phyloP scores from a whole-genome alignment of 2,113 vertebrate genomes.

The Azemiops feae region DNA sequence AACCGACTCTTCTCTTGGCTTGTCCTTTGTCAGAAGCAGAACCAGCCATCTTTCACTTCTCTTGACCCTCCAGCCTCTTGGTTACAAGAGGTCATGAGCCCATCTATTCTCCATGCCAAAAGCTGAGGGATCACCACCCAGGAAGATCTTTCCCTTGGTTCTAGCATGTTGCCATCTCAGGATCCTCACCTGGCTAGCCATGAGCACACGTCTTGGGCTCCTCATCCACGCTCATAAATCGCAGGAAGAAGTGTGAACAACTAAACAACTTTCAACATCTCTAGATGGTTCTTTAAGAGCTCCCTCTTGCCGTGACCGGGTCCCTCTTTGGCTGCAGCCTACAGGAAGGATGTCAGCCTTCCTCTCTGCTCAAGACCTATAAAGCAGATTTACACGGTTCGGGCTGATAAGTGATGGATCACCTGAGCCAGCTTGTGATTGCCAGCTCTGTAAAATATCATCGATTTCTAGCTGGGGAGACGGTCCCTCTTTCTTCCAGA shows the following conservation, averaged over 20 bases:
- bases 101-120: not conserved
- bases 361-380: not conserved
- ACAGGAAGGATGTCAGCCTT: not conserved
- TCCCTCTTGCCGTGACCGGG: no score
- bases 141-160: not conserved
- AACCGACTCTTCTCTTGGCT: not conserved
- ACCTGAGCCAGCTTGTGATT: not conserved
- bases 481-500: not conserved
- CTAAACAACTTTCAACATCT: not conserved
- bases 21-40: no score
- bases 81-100: not conserved
- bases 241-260: not conserved
- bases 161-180: not conserved
- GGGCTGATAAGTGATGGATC: not conserved
- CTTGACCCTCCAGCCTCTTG: not conserved
- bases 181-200: not conserved
- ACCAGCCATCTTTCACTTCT: not conserved
- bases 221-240: not conserved
- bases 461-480: not conserved
- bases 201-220: not conserved
- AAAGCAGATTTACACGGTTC: not conserved
- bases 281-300: not conserved
- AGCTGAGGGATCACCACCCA: not conserved
- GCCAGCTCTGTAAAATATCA: not conserved
- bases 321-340: not conserved